Evolutionary conservation across 2,888 invertebrate genomes (phyloP), one percentile per base, ranked within the genome.

Genomic region (Pammene fasciana): DNA sequence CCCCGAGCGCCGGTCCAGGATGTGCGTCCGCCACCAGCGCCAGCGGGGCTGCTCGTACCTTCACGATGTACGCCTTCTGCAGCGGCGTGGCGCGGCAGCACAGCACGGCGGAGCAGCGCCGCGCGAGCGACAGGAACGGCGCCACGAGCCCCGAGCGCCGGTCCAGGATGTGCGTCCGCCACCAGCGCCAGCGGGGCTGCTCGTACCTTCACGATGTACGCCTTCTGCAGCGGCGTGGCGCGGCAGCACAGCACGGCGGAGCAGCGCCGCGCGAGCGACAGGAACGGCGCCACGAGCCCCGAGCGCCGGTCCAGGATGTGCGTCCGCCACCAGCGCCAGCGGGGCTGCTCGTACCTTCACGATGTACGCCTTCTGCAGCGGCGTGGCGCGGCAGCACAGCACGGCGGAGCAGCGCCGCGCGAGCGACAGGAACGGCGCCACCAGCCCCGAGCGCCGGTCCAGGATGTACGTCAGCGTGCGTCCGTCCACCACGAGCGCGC

Each of bases 331-430:
- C 38, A 38, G 38, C 38, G 38, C 38, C 38, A 9, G 5, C 38
- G 6, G 38, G 38, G 9, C 38, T 18, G 50, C 10, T 10, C 50
- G 45, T 45, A 45, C 45, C 45, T 45, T 45, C 13, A 45, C 45
- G 45, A 45, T 45, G 45, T 45, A 45, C 5, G 45, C 45, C 45
- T 45, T 45, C 45, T 45, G 45, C 45, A 45, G 45, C 45, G 45
- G 45, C 73, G 91, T 92, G 61, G 98, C 97, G 66, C 99, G 95
- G 86, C 98, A 99, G 85, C 98, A 99, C 34, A 99, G 93, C 64
- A 99, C 99, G 67, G 98, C 96, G 67, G 95, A 95, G 84, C 98
- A 99, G 73, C 95, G 94, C 65, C 95, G 94, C 18, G 98, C 96
- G 45, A 99, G 93, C 76, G 95, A 95, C 68, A 98, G 93, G 90